Evolutionary conservation across 2,113 vertebrate species (phyloP), one percentile per base, ranked within the genome.

Genomic region (Pimephales promelas): DNA sequence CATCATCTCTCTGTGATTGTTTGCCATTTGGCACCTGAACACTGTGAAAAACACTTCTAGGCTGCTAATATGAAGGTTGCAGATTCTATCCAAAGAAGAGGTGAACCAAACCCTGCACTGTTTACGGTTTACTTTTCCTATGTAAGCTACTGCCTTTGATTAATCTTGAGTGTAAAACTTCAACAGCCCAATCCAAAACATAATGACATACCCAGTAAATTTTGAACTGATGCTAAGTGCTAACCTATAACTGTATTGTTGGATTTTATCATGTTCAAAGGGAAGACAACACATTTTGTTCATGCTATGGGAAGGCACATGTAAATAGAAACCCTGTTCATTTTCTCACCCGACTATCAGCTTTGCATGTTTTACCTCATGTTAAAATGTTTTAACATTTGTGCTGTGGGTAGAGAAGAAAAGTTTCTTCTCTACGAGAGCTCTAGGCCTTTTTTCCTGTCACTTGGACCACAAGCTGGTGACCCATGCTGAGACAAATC

Each of bases 381-480:
- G 28, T 28, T 28, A 28, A 28, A 28, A 28, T 28, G 28, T 28
- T 28, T 28, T 40, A 77, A 24, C 20, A 59, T 59, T 57, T 77
- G n/a, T 59, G 34, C 49, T 54, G 18, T 75, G 28, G 73, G 20
- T 56, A 13, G 16, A 72, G 5, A 10, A 31, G 14, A 78, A 24
- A 40, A 24, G 6, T 22, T 34, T 36, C 28, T n/a, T n/a, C n/a
- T n/a, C n/a, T n/a, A n/a, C n/a, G n/a, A 22, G 5, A 45, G 13
- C 1, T 14, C 43, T 49, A 10, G 3, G 47, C 20, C 9, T 52
- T 54, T 10, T 54, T 75, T 43, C 34, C n/a, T 40, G 22, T 45
- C 75, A 45, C 14, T 40, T 45, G n/a, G 10, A 62, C 77, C 59
- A 64, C 75, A 78, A 78, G 3, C 54, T 61, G 22, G 54, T 20